phyloP scores from a whole-genome alignment of 2,888 invertebrate species.

The Yponomeuta sedellus region DNA sequence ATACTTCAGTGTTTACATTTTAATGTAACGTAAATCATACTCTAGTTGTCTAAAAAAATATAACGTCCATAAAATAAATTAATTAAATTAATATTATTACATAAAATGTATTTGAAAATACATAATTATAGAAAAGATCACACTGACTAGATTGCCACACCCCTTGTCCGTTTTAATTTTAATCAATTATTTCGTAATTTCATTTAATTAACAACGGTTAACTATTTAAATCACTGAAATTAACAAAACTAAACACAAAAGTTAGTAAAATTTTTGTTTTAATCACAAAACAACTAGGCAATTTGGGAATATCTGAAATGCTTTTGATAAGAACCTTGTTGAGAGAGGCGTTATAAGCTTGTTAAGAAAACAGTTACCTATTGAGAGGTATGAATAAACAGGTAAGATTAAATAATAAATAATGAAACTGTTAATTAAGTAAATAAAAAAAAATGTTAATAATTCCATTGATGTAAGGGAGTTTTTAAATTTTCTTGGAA shows the following conservation, averaged over 20 bases:
- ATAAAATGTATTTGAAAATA: slow-evolving; percentile 22
- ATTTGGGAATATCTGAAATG: slow-evolving; percentile 16
- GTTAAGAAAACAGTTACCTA: slow-evolving; percentile 13
- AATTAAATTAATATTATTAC: slow-evolving; percentile 15
- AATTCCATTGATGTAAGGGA: too few species aligned
- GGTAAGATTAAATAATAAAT: slow-evolving; percentile 13
- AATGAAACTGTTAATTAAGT: background rate
- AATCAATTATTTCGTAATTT: background rate
- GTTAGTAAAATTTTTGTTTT: slow-evolving; percentile 16
- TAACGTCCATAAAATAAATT: slow-evolving; percentile 12
- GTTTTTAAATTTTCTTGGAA: too few species aligned
- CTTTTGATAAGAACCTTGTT: background rate
- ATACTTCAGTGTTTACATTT: background rate
- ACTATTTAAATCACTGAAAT: slow-evolving; percentile 14
- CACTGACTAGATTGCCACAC: slow-evolving; percentile 76
- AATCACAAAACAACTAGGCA: slow-evolving; percentile 19
- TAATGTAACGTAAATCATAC: background rate
- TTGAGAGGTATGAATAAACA: background rate
- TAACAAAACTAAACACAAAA: slow-evolving; percentile 18
- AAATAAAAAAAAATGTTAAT: background rate
- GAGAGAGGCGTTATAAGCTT: slow-evolving; percentile 9
- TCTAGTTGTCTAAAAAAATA: background rate
- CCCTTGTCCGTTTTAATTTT: slow-evolving; percentile 57
- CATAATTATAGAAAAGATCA: slow-evolving; percentile 47
- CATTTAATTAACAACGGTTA: slow-evolving; percentile 9